Evolutionary conservation across 1,140 invertebrate species (phyloP).

Genomic region (Drosophila santomea): DNA sequence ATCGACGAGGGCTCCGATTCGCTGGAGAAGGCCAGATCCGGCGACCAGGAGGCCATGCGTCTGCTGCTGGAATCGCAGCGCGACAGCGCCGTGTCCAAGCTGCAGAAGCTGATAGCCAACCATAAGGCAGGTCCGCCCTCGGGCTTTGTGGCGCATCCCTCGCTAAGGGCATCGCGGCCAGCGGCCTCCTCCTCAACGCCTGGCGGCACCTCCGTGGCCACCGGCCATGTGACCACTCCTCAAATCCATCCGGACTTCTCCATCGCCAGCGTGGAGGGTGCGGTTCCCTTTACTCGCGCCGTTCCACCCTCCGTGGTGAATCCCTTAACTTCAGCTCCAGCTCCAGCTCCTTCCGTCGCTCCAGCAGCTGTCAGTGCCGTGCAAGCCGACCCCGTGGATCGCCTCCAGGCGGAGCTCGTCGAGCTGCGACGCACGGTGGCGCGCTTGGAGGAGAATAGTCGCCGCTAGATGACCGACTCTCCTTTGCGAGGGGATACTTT

Average conservation of each 20-base stretch:
- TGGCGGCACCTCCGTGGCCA: background rate
- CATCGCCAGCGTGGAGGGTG: conserved; percentile 66
- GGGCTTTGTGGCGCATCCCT: background rate
- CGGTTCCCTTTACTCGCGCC: background rate
- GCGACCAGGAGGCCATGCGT: conserved; percentile 63
- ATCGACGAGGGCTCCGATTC: conserved; percentile 63
- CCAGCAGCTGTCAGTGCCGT: background rate
- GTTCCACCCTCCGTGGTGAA: background rate
- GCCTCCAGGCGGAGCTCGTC: conserved; percentile 54
- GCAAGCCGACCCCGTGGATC: background rate
- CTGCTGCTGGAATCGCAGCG: conserved; percentile 63
- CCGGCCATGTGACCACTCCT: conserved; percentile 47
- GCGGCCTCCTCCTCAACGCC: background rate
- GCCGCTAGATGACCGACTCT: conserved; percentile 2
- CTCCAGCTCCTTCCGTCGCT: background rate
- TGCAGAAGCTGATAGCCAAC: conserved; percentile 55
- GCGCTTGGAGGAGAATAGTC: conserved; percentile 2
- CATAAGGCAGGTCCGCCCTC: conserved; percentile 21
- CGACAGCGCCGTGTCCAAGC: conserved; percentile 55
- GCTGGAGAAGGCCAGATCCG: conserved; percentile 65
- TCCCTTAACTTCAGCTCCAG: background rate
- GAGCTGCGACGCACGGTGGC: conserved; percentile 51
- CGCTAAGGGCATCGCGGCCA: background rate
- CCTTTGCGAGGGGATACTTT: background rate
- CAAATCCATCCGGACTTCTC: conserved; percentile 66